Conservation (phyloP, 1,140 invertebrate species). For the Euura lappo region DNA sequence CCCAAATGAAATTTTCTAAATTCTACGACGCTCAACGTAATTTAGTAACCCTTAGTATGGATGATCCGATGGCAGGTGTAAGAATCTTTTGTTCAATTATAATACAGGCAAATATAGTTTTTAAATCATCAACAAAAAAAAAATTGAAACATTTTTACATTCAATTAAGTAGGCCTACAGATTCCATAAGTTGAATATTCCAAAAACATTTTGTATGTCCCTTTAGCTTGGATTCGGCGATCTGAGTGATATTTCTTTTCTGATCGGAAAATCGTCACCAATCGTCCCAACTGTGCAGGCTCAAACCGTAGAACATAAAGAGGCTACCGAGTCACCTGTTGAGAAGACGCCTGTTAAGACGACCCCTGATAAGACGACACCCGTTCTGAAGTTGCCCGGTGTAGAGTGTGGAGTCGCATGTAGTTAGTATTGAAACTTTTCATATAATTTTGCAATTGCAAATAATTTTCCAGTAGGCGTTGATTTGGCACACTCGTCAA, state of each 20-base stretch:
- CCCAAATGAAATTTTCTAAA: background rate
- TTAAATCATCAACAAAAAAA: background rate
- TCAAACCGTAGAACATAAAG: background rate
- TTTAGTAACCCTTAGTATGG: background rate
- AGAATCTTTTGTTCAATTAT: slow-evolving; percentile 1
- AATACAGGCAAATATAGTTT: background rate
- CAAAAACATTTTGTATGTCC: no score
- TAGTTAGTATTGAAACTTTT: background rate
- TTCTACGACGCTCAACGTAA: slow-evolving; percentile 1
- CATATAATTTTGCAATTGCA: background rate
- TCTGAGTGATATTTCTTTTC: background rate
- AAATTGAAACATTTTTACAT: background rate
- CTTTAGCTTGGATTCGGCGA: no score
- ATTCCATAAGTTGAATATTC: no score
- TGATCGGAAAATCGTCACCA: background rate
- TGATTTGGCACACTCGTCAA: background rate
- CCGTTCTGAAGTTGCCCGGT: background rate
- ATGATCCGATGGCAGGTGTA: slow-evolving; percentile 2
- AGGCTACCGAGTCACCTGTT: background rate
- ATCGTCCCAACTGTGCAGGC: background rate
- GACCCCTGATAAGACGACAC: background rate
- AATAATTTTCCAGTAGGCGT: background rate
- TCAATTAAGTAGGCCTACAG: no score
- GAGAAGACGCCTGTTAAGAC: background rate
- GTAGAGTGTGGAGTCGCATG: background rate